phyloP scores from a whole-genome alignment of 2,888 invertebrate genomes.

The Dicyrtoma fusca region DNA sequence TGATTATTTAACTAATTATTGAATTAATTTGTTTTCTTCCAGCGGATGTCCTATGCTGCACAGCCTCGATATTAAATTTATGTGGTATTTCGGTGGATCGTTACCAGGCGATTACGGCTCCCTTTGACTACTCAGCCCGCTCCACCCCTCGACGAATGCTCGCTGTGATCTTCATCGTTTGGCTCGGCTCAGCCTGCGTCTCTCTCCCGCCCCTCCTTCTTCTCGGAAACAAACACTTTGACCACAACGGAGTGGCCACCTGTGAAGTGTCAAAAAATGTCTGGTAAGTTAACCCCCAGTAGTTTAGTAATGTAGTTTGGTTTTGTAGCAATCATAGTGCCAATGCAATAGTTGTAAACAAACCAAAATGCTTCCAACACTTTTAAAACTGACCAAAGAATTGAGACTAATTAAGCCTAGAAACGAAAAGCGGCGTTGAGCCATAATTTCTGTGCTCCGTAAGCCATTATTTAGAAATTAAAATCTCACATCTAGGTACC shows the following conservation, averaged over 20 bases:
- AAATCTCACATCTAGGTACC: too few relatives aligned
- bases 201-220: slow-evolving; percentile 88
- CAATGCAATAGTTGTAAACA: too few relatives aligned
- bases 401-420: too few relatives aligned
- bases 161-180: slow-evolving; percentile 84
- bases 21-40: slow-evolving; percentile 65
- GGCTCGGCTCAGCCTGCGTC: slow-evolving; percentile 79
- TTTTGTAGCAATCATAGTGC: too few relatives aligned
- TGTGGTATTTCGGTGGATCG: slow-evolving; percentile 98
- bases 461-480: too few relatives aligned
- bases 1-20: too few relatives aligned
- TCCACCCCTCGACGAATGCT: slow-evolving; percentile 91
- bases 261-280: slow-evolving; percentile 92
- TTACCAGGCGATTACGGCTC: slow-evolving; percentile 90
- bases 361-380: too few relatives aligned
- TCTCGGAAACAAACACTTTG: slow-evolving; percentile 81
- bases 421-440: too few relatives aligned
- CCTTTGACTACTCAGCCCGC: slow-evolving; percentile 92
- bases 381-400: too few relatives aligned
- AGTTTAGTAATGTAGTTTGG: too few relatives aligned
- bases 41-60: slow-evolving; percentile 95
- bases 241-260: slow-evolving; percentile 54
- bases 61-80: slow-evolving; percentile 96
- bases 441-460: too few relatives aligned
- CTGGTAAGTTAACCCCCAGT: slow-evolving; percentile 76